Percentiles rank a stretch among this genome's conserved stretches.
phyloP scores from a whole-genome alignment of 2,888 invertebrate genomes.

The Epistrophe grossulariae region DNA sequence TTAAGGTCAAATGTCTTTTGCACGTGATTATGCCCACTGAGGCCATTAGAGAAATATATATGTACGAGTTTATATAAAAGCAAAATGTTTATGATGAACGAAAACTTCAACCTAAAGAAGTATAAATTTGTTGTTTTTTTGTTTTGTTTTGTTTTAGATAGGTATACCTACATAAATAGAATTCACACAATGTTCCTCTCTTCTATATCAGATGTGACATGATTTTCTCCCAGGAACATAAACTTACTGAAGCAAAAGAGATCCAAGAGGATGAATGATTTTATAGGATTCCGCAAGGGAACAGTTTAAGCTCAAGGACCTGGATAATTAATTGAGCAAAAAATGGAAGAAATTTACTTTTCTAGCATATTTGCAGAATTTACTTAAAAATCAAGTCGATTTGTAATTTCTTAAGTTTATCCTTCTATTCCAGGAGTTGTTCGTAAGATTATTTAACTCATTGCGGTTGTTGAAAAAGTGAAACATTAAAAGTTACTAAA shows the following conservation, averaged over 20 bases:
- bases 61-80: not conserved
- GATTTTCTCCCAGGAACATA: not conserved
- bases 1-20: not conserved
- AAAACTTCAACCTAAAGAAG: not conserved
- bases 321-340: no score
- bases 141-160: not conserved
- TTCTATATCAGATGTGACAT: not conserved
- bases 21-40: slow-evolving; percentile 1
- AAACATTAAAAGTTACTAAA: no score
- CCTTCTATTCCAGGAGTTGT: no score
- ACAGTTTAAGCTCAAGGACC: no score
- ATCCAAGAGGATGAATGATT: not conserved
- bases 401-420: no score
- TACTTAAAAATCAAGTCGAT: no score
- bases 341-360: no score
- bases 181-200: not conserved
- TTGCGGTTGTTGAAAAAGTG: no score
- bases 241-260: not conserved
- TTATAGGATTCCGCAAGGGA: no score
- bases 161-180: not conserved
- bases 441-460: no score
- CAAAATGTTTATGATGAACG: not conserved
- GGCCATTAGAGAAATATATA: not conserved
- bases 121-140: no score
- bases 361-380: no score